These are phyloP conservation scores for Stenodema calcarata DNA, from an alignment of 2,888 invertebrate species.

Conservation along the genomic window DNA sequence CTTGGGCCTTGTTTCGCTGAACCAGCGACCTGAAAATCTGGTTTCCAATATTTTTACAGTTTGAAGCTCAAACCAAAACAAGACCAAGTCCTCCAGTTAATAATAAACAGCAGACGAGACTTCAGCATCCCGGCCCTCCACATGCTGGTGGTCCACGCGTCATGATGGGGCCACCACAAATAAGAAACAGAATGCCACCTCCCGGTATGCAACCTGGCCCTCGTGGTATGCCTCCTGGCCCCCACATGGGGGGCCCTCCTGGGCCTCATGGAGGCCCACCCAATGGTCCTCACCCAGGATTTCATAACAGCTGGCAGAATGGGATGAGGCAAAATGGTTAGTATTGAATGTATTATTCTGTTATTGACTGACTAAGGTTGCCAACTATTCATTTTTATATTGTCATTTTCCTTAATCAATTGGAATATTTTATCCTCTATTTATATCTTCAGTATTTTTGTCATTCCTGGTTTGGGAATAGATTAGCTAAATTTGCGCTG, in stretches of 20 bases:
- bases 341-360: constrained; percentile 29
- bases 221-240: constrained; percentile 64
- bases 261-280: constrained; percentile 63
- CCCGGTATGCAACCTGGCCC: constrained; percentile 65
- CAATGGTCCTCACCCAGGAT: constrained; percentile 61
- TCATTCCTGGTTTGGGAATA: not conserved
- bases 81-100: constrained; percentile 81
- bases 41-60: constrained; percentile 65
- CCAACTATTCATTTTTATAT: not conserved
- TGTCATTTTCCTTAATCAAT: not conserved
- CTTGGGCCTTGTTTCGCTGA: not conserved
- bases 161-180: constrained; percentile 68
- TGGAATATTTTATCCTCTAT: not conserved
- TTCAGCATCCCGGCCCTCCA: constrained; percentile 66
- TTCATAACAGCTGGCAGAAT: constrained; percentile 67
- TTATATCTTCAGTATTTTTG: not conserved
- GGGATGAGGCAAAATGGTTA: constrained; percentile 60
- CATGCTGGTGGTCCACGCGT: constrained; percentile 62
- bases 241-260: constrained; percentile 56
- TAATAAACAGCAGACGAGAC: constrained; percentile 65
- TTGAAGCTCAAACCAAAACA: constrained; percentile 91
- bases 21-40: constrained; percentile 14
- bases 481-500: not conserved
- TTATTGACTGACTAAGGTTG: not conserved
- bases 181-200: constrained; percentile 65